Evolutionary conservation across 2,888 invertebrate species (phyloP).

Genomic region (Sminthurinus aureus): DNA sequence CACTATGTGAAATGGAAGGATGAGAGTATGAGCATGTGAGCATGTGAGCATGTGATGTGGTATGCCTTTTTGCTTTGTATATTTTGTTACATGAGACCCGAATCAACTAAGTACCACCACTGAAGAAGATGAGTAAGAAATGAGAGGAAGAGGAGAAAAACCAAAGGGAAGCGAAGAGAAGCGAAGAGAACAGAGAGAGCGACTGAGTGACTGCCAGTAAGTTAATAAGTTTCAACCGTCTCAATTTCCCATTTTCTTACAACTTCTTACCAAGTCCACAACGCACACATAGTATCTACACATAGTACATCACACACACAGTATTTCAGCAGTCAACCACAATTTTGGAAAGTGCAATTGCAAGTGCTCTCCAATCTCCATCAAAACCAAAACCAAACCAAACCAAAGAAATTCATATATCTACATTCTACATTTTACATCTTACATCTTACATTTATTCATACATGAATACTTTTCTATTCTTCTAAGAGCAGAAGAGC

Average conservation of each 20-base stretch:
- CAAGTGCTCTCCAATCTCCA: background rate
- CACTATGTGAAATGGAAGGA: background rate
- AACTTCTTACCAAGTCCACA: background rate
- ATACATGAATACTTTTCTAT: too few species aligned
- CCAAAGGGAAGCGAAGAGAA: too few species aligned
- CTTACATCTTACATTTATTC: too few species aligned
- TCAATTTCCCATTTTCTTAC: background rate
- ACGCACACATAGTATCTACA: background rate
- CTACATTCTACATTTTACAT: too few species aligned
- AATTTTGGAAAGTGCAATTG: too few species aligned
- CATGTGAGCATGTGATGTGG: background rate
- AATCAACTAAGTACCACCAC: background rate
- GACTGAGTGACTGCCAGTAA: background rate
- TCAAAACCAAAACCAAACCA: background rate
- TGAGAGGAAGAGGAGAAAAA: too few species aligned
- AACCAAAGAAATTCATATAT: too few species aligned
- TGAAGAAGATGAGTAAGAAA: too few species aligned
- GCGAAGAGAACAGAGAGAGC: background rate
- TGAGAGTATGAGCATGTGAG: background rate
- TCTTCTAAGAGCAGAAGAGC: too few species aligned
- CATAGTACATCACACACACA: background rate
- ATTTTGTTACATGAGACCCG: conserved; percentile 11
- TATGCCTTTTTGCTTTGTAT: background rate
- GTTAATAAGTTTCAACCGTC: background rate
- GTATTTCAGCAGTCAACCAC: background rate